Evolutionary conservation across 2,113 vertebrate genomes (phyloP).

Genomic region (Gorsachius goisagi): DNA sequence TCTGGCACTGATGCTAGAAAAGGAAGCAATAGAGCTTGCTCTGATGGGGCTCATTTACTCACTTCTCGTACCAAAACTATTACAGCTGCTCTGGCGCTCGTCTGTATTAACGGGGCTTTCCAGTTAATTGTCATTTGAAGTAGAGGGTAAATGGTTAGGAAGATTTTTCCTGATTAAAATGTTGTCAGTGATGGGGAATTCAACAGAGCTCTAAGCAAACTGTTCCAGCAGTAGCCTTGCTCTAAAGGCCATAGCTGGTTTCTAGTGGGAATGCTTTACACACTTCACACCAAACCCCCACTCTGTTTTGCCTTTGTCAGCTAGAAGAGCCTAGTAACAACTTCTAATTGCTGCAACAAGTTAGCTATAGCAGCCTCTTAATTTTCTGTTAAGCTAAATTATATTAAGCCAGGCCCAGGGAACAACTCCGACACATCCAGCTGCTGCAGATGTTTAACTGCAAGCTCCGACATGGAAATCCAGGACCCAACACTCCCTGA

Average conservation of each 20-base stretch:
- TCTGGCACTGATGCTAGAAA: not conserved
- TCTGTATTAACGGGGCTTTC: not conserved
- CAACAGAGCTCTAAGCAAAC: not conserved
- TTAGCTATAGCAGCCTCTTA: not conserved
- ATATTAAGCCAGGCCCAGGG: not conserved
- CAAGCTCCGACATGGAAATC: not conserved
- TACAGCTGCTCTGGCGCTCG: not conserved
- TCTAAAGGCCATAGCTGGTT: not conserved
- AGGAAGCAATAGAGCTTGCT: not conserved
- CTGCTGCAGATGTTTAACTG: not conserved
- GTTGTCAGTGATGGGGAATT: not conserved
- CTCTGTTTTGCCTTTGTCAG: not conserved
- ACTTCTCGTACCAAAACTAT: not conserved
- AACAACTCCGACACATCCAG: not conserved
- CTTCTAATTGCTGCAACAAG: not conserved
- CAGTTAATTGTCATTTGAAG: conserved; percentile 19
- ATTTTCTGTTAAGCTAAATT: not conserved
- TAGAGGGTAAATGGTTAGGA: not conserved
- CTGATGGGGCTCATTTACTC: conserved; percentile 19
- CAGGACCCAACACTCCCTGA: not conserved
- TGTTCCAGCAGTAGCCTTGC: not conserved
- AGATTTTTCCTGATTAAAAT: conserved; percentile 32
- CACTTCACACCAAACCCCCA: not conserved
- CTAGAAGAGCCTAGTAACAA: not conserved
- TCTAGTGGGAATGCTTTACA: not conserved